Evolutionary conservation across 2,888 invertebrate species (phyloP).

Genomic region (Acleris holmiana): DNA sequence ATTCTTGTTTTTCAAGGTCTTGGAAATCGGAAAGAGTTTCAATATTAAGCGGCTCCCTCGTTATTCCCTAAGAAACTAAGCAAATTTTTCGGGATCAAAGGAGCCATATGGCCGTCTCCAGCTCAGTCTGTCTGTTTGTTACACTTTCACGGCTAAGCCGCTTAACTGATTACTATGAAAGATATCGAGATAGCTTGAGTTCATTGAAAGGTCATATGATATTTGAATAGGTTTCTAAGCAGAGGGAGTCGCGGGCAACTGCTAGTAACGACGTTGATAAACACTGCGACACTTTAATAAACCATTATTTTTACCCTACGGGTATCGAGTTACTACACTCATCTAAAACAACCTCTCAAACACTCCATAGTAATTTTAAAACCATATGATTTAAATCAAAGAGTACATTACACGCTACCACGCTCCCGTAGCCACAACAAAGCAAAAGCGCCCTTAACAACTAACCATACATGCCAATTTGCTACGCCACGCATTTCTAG

Average conservation of each 20-base stretch:
- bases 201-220: too few relatives aligned
- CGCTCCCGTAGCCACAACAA: neutral
- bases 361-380: constrained; percentile 25
- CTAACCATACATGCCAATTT: constrained; percentile 13
- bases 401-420: constrained; percentile 7
- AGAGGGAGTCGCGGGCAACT: too few relatives aligned
- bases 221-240: too few relatives aligned
- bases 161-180: too few relatives aligned
- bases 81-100: too few relatives aligned
- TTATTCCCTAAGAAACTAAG: too few relatives aligned
- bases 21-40: too few relatives aligned
- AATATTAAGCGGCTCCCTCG: too few relatives aligned
- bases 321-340: neutral
- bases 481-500: constrained; percentile 17
- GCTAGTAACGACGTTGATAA: too few relatives aligned
- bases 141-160: too few relatives aligned
- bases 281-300: neutral
- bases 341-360: constrained; percentile 13
- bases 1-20: too few relatives aligned
- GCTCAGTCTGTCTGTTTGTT: neutral
- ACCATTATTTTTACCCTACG: neutral
- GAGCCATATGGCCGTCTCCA: neutral
- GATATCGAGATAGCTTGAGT: too few relatives aligned
- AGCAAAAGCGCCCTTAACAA: constrained; percentile 4
- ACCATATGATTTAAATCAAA: constrained; percentile 28